Evolutionary conservation across 2,797 vertebrate genomes (phyloP).

Genomic region (Siniperca scherzeri): DNA sequence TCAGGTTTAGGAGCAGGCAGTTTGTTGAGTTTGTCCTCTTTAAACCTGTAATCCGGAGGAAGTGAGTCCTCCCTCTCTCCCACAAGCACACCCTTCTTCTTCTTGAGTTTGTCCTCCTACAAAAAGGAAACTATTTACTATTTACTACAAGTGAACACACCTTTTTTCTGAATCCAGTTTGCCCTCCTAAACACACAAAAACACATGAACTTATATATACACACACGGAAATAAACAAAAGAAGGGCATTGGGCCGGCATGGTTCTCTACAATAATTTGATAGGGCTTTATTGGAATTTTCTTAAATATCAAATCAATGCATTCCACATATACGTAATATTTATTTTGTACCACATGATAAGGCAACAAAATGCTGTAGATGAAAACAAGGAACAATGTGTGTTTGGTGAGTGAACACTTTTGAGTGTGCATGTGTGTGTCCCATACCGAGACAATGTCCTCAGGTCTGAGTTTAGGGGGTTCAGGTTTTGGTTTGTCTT

Average conservation of each 20-base stretch:
- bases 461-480: slow-evolving; percentile 77
- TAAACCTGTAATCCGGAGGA: slow-evolving; percentile 80
- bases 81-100: slow-evolving; percentile 76
- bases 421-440: not conserved
- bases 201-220: not conserved
- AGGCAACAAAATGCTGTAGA: not conserved
- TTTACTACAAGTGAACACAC: no score
- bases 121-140: not conserved
- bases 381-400: not conserved
- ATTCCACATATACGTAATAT: not conserved
- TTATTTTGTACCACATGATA: not conserved
- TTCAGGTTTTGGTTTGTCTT: slow-evolving; percentile 69
- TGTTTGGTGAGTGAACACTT: not conserved
- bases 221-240: not conserved
- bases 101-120: slow-evolving; percentile 73
- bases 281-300: no score
- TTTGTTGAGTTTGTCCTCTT: slow-evolving; percentile 69
- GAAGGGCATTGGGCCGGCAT: no score
- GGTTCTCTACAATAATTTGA: not conserved
- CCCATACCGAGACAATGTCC: slow-evolving; percentile 79
- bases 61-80: slow-evolving; percentile 82
- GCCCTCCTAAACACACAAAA: no score
- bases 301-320: not conserved
- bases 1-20: slow-evolving; percentile 78
- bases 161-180: no score